Evolutionary conservation across 2,888 invertebrate genomes (phyloP).

Genomic region (Acholoe squamosa): DNA sequence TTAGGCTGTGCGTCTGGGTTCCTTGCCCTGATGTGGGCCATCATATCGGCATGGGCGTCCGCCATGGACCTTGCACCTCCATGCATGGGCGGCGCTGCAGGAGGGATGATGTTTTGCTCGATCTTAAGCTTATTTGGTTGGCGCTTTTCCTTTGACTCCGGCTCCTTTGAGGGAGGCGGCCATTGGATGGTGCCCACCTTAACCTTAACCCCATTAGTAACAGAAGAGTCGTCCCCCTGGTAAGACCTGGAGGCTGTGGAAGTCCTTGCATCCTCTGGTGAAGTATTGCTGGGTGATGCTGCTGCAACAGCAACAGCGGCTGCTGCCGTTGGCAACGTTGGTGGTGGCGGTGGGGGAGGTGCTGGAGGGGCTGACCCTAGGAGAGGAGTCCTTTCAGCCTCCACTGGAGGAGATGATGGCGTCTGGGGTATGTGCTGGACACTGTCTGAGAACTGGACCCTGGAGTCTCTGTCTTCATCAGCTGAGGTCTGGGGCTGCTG

Average conservation of each 20-base stretch:
- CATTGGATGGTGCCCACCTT: constrained; percentile 84
- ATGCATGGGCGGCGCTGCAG: neutral
- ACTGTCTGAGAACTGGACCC: constrained; percentile 15
- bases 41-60: constrained; percentile 26
- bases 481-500: neutral
- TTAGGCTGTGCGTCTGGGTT: neutral
- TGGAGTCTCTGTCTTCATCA: neutral
- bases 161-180: constrained; percentile 93
- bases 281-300: neutral
- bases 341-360: constrained; percentile 83
- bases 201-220: constrained; percentile 26
- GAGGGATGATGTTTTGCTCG: constrained; percentile 74
- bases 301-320: too few relatives aligned
- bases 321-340: neutral
- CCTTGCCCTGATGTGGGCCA: neutral
- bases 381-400: neutral
- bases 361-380: constrained; percentile 72
- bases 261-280: neutral
- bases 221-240: neutral
- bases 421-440: neutral
- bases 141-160: constrained; percentile 85
- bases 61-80: neutral
- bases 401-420: neutral
- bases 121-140: constrained; percentile 80
- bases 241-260: neutral